Base-by-base conservation (phyloP, 37 sponge, comb jelly and placozoan species). In the Haliclona indistincta region DNA sequence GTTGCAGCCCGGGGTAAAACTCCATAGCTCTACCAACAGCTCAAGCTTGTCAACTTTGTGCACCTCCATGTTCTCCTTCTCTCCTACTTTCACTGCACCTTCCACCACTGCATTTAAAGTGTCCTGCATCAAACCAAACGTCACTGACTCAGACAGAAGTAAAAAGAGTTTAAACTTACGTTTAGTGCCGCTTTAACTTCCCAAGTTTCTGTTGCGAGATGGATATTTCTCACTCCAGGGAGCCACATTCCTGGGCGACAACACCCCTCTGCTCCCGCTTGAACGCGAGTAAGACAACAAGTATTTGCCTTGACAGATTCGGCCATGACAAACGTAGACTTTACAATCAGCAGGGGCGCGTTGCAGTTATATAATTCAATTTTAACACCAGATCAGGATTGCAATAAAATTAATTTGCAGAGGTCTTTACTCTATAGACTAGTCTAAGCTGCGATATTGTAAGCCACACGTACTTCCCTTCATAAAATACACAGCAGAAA, bases 191-290 rank as follows among this genome's bases (percentile, higher is more conserved):
- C 51, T 47, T 47, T 47, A 47, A 47, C 51, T 38, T 43, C n/a
- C 85, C 86, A 92, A 2, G 43, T 70, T 53, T 92, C 85, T 38
- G 75, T 70, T 51, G 60, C 67, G 56, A 36, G 34, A 71, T 92
- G 93, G 13, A 87, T 61, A 23, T 73, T 87, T 53, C 80, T 44
- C 1, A 87, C 72, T 7, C 93, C 93, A 1, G 88, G 87, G 8
- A 78, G 15, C 93, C 93, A 92, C 54, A 87, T 49, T 15, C 38
- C 90, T 0, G 93, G 93, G 19, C 93, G 32, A 20, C 87, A 47
- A 8, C 71, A 83, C 44, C 90, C 88, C 67, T 92, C 90, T 17
- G 69, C 47, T 3, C 90, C 81, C 20, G 81, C 89, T 70, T 92
- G 93, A 8, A 49, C 56, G 19, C 29, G 28, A 33, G 85, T 73